Base-by-base conservation (phyloP, 2,113 vertebrate species). In the Lonchura striata region DNA sequence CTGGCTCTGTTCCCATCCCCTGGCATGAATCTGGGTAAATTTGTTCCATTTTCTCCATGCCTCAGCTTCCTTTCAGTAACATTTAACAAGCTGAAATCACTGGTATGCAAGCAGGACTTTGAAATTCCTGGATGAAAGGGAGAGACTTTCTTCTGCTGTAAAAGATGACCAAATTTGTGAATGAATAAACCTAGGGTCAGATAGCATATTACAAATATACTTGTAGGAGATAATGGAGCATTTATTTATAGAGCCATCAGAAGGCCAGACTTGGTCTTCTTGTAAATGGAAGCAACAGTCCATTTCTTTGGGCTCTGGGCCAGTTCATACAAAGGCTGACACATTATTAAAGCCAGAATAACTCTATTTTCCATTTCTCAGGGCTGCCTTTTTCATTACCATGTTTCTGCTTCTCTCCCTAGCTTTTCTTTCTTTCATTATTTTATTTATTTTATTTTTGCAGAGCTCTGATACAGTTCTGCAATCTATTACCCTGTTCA, bases 181-280 rank as follows among this genome's bases (percentile, higher is more conserved):
- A 94, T 82, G 88, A 96, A 90, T 83, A 94, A 93, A 86, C 59
- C 56, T 25, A 24, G 23, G 82, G 74, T 93, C 85, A 92, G 80
- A 52, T 82, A 77, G 88, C 57, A 23, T 33, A 90, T 78, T 81
- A 76, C 53, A 94, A 88, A 92, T 46, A 70, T 23, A 86, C 68
- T 86, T 90, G 64, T 86, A 92, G 70, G 85, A 94, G 88, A 88
- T 93, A 93, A 95, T 93, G 69, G 85, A 93, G 49, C 93, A 78
- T 81, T 95, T 94, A 86, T 91, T 93, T 83, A 83, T 60, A 91
- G 77, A 93, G 79, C 56, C 46, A 90, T 94, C 93, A 90, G 49
- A 64, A 47, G 52, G 25, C 82, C 50, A 88, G 71, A 56, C 44
- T 44, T 56, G 60, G 75, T 44, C 71, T 69, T 60, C 54, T 80